Evolutionary conservation across 1,140 invertebrate genomes (phyloP).

Genomic region (Whitmania pigra): DNA sequence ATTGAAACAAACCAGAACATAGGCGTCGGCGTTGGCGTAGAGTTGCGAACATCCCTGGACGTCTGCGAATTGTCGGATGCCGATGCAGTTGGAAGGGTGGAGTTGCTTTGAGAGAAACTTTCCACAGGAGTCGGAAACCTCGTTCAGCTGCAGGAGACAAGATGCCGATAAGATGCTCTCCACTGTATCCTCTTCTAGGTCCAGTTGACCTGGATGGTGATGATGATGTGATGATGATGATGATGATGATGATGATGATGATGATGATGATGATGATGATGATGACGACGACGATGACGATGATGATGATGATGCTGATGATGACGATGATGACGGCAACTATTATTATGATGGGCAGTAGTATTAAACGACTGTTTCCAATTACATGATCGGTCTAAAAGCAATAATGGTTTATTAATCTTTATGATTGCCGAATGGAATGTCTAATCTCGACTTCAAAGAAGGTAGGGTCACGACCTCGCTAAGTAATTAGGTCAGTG

Average conservation of each 20-base stretch:
- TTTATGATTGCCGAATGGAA: background rate
- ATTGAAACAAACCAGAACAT: slow-evolving; percentile 48
- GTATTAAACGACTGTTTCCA: too few species aligned
- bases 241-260: slow-evolving; percentile 4
- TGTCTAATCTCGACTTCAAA: background rate
- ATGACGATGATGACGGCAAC: background rate
- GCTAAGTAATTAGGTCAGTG: background rate
- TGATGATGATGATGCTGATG: slow-evolving; percentile 8
- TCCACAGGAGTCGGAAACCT: slow-evolving; percentile 77
- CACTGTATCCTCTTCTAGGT: slow-evolving; percentile 53
- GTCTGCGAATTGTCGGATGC: slow-evolving; percentile 80
- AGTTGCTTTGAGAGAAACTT: slow-evolving; percentile 76
- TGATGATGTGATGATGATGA: too few species aligned
- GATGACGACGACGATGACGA: background rate
- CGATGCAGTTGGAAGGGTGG: slow-evolving; percentile 83
- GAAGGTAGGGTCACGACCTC: background rate
- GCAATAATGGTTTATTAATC: too few species aligned
- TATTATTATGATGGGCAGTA: background rate
- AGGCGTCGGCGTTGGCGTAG: slow-evolving; percentile 62
- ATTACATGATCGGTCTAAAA: too few species aligned
- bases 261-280: slow-evolving; percentile 21
- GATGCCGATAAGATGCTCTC: slow-evolving; percentile 73
- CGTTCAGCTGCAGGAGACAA: slow-evolving; percentile 68
- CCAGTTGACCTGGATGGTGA: slow-evolving; percentile 49
- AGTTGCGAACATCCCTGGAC: slow-evolving; percentile 68